Evolutionary conservation across 1,140 invertebrate species (phyloP), one percentile per base, ranked within the genome.

Genomic region (Elymnias hypermnestra): DNA sequence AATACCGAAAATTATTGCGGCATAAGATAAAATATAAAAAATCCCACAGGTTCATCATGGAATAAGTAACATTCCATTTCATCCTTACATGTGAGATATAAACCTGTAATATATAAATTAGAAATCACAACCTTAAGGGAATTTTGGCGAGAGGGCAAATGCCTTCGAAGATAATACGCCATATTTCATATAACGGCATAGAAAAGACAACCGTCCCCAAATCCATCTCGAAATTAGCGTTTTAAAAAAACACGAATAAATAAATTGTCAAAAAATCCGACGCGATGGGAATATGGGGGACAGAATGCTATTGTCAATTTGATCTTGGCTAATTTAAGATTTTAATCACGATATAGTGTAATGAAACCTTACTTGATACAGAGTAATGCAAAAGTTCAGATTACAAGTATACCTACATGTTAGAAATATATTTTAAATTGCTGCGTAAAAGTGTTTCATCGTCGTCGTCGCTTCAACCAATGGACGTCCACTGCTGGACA

Each of bases 281-380:
- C 47, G 21, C 17, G 9, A 26, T 22, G 59, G 64, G 68, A 65
- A 12, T 50, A 26, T 5, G 52, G 50, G 39, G 25, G 42, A 37
- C 19, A 12, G 25, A 33, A 46, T 50, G 35, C 45, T 61, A 59
- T 56, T 61, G 29, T 57, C 41, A 47, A 56, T 60, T 58, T 46
- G 53, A 56, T 57, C 46, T 56, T 48, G 45, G 63, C 64, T 70
- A 73, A 73, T 73, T 70, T 63, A 42, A 47, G 43, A 55, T 59
- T 36, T 36, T 52, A 48, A 43, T 51, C 35, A 53, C 39, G 17
- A 53, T 53, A n/a, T 42, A 38, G 29, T 6, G 14, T 47, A 56
- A 47, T 38, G 35, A 40, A 41, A 45, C 19, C 19, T 21, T 21
- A n/a, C n/a, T n/a, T n/a, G n/a, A n/a, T n/a, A n/a, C n/a, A n/a